Percentiles rank a stretch among this genome's conserved stretches.
These are phyloP conservation scores for Mellivora capensis DNA, from an alignment of 2,113 vertebrate species.

Conservation along the genomic window DNA sequence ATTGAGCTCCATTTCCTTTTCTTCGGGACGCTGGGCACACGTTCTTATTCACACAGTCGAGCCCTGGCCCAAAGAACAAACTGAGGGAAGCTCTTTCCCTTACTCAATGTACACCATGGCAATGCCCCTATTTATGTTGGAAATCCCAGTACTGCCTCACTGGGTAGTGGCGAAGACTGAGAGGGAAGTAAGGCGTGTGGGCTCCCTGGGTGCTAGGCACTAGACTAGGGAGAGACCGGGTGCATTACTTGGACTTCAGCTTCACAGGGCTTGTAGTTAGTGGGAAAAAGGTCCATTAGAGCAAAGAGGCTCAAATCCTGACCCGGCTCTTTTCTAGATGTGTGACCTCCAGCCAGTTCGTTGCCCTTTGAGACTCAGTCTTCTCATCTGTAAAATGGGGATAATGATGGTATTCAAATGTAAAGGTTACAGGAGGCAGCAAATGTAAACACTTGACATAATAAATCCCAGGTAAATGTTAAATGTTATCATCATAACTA, in stretches of 20 bases:
- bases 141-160: not conserved
- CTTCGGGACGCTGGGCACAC: not conserved
- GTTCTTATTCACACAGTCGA: not conserved
- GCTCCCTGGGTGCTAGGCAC: too few species aligned
- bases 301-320: not conserved
- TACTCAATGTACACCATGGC: not conserved
- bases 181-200: not conserved
- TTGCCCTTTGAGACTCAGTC: not conserved
- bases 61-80: not conserved
- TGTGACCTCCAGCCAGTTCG: not conserved
- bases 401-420: not conserved
- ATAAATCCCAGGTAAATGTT: not conserved
- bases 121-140: not conserved
- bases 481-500: not conserved
- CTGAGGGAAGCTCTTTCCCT: not conserved
- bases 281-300: not conserved
- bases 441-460: not conserved
- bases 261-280: not conserved
- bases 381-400: not conserved
- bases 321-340: not conserved
- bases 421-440: not conserved
- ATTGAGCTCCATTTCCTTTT: not conserved
- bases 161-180: not conserved
- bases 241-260: not conserved
- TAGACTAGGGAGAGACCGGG: not conserved